Evolutionary conservation across 2,888 invertebrate species (phyloP).

Genomic region (Galerucella calmariensis): DNA sequence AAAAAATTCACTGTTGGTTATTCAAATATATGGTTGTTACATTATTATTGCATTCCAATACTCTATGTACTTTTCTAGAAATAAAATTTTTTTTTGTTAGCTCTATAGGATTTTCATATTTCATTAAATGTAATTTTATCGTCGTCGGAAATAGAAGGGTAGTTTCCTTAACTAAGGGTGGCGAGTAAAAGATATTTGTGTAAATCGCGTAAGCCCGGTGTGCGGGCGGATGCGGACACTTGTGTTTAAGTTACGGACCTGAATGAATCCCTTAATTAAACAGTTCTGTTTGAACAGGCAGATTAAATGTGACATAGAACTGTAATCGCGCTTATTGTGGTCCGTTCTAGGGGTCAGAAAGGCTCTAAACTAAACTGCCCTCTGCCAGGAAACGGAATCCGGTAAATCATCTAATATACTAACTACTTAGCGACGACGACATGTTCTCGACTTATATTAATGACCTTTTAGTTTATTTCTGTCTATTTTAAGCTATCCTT

Average conservation of each 20-base stretch:
- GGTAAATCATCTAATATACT: constrained; percentile 47
- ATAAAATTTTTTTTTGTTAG: no score
- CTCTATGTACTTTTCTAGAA: no score
- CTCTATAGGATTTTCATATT: background rate
- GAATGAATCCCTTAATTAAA: constrained; percentile 67
- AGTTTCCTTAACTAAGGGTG: constrained; percentile 10
- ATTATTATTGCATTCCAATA: no score
- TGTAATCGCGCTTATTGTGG: constrained; percentile 67
- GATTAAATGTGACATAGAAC: constrained; percentile 67
- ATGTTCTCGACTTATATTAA: constrained; percentile 41
- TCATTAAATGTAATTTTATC: constrained; percentile 8
- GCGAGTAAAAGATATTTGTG: constrained; percentile 36
- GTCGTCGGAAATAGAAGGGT: background rate
- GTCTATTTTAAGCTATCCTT: background rate
- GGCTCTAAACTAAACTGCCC: constrained; percentile 45
- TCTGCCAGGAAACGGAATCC: constrained; percentile 42
- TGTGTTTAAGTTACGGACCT: constrained; percentile 66
- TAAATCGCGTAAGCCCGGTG: constrained; percentile 43
- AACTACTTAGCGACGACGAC: constrained; percentile 36
- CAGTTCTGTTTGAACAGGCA: constrained; percentile 67
- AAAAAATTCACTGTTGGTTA: no score
- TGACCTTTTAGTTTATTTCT: constrained; percentile 22
- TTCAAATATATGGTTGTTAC: no score
- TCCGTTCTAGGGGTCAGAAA: constrained; percentile 53
- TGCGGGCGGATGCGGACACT: constrained; percentile 61